These are phyloP conservation scores for Patella caerulea DNA, from an alignment of 2,888 invertebrate species.

Conservation along the genomic window DNA sequence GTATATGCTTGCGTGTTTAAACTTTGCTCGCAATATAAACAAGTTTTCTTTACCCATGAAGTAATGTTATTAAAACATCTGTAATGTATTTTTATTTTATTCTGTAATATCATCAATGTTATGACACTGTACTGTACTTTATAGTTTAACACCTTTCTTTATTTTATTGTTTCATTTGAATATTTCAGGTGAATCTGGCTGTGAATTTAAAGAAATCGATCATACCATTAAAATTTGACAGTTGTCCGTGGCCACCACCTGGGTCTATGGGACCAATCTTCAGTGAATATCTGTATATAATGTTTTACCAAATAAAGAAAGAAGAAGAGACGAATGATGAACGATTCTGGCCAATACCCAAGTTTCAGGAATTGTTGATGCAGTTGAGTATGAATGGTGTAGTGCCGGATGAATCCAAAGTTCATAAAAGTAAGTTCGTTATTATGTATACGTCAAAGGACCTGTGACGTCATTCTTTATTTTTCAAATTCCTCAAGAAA, in stretches of 20 bases:
- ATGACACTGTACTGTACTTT: no score
- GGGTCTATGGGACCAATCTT: conserved; percentile 70
- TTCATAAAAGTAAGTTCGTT: conserved; percentile 45
- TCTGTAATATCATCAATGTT: no score
- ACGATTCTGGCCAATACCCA: conserved; percentile 63
- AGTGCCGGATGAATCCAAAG: conserved; percentile 49
- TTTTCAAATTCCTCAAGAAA: no score
- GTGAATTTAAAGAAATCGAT: conserved; percentile 65
- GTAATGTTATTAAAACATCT: no score
- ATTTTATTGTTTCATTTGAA: no score
- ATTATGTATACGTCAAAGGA: no score
- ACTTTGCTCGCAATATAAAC: no score
- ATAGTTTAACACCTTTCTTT: no score
- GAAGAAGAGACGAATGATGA: conserved; percentile 54
- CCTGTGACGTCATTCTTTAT: no score
- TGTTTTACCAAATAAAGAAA: conserved; percentile 57
- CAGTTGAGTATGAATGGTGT: conserved; percentile 60
- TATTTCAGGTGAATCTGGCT: conserved; percentile 61
- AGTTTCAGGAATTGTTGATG: conserved; percentile 67
- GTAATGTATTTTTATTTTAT: no score
- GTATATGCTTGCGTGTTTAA: no score
- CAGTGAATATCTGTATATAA: conserved; percentile 66
- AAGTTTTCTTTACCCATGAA: no score
- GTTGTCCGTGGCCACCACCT: conserved; percentile 66
- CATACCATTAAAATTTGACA: conserved; percentile 68